phyloP scores from a whole-genome alignment of 2,888 invertebrate genomes.

The Galeopsomyia nigrocyanea region DNA sequence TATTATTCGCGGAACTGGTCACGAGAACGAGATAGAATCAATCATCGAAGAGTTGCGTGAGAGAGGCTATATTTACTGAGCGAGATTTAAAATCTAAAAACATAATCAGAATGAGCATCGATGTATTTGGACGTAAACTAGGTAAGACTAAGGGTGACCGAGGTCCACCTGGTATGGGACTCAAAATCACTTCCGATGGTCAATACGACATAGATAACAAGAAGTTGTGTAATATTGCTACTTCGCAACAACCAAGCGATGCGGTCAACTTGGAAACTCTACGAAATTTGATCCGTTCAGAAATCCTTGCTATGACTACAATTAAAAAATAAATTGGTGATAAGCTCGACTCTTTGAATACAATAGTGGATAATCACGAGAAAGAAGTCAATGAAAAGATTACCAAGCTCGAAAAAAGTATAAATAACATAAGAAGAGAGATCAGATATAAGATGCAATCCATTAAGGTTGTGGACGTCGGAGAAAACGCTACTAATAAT shows the following conservation, averaged over 20 bases:
- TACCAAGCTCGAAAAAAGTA: neutral
- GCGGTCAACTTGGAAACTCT: too few species aligned
- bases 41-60: slow-evolving; percentile 5
- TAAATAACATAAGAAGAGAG: neutral
- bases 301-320: too few species aligned
- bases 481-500: too few species aligned
- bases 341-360: neutral
- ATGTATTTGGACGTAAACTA: slow-evolving; percentile 22
- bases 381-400: neutral
- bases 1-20: neutral
- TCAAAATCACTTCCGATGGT: slow-evolving; percentile 24
- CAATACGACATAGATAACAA: slow-evolving; percentile 42
- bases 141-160: neutral
- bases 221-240: slow-evolving; percentile 37
- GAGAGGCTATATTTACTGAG: neutral
- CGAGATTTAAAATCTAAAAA: neutral
- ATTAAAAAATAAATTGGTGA: too few species aligned
- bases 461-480: too few species aligned
- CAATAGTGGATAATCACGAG: neutral
- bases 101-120: slow-evolving; percentile 14
- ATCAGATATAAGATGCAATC: slow-evolving; percentile 13
- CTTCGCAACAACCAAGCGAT: slow-evolving; percentile 19
- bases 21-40: slow-evolving; percentile 6
- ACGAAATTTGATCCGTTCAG: too few species aligned
- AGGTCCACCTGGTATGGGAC: neutral